These are phyloP conservation scores for Sebastes glaucus DNA, from an alignment of 2,797 vertebrate species.

Conservation along the genomic window DNA sequence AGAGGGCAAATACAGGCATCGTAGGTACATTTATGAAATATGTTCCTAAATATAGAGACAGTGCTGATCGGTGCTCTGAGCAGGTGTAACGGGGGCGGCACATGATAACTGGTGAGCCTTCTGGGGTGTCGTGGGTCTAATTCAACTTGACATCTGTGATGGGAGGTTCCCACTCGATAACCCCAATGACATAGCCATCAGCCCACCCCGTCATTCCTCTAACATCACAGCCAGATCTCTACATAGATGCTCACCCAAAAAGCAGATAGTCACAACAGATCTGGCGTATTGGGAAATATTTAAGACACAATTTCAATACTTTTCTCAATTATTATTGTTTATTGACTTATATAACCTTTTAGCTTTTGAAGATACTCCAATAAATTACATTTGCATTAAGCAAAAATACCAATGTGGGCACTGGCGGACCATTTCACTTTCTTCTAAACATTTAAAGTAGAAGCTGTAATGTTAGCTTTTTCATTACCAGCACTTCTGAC, in stretches of 20 bases:
- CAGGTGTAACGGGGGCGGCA: constrained; percentile 36
- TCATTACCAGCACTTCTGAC: neutral
- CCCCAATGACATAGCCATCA: constrained; percentile 34
- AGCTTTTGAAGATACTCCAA: neutral
- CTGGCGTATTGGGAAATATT: neutral
- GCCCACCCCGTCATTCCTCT: constrained; percentile 1
- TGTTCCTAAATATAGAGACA: neutral
- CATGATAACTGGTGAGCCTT: constrained; percentile 30
- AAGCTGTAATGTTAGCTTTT: neutral
- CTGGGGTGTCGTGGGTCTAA: constrained; percentile 41
- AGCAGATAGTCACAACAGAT: constrained; percentile 1
- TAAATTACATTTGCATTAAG: too few relatives aligned
- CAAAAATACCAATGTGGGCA: too few relatives aligned
- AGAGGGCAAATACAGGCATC: neutral
- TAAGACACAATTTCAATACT: neutral
- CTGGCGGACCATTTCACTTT: too few relatives aligned
- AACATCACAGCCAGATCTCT: constrained; percentile 6
- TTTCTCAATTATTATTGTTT: neutral
- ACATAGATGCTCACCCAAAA: constrained; percentile 1
- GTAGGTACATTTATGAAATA: neutral
- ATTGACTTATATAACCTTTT: neutral
- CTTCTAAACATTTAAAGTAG: neutral
- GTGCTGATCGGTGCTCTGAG: constrained; percentile 17
- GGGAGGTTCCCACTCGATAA: constrained; percentile 48
- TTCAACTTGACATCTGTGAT: constrained; percentile 65